Conservation (phyloP, 2,113 vertebrate genomes). For the Otus sunia region DNA sequence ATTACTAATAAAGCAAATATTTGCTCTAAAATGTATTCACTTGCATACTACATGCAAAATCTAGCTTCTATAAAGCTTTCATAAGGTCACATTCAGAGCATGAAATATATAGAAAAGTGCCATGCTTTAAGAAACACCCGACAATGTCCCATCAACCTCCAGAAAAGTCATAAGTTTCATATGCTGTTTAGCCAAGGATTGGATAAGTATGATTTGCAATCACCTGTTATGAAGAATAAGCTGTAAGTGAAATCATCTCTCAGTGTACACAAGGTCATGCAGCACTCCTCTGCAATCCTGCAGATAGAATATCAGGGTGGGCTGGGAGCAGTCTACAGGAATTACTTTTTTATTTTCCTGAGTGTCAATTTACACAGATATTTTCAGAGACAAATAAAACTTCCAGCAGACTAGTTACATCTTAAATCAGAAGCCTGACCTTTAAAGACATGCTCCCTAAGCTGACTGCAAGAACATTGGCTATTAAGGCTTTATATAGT, state of each 20-base stretch:
- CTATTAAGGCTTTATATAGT: neutral
- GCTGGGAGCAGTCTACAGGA: neutral
- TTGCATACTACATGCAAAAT: neutral
- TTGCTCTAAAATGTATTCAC: neutral
- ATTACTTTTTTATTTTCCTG: neutral
- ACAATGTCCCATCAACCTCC: neutral
- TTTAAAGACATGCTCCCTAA: neutral
- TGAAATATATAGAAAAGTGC: neutral
- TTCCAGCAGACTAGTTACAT: neutral
- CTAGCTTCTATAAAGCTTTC: neutral
- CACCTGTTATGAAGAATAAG: conserved; percentile 22
- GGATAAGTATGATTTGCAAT: neutral
- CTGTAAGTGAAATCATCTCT: conserved; percentile 33
- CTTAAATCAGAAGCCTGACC: conserved; percentile 16
- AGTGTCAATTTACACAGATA: conserved; percentile 24
- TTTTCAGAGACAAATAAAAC: conserved; percentile 26
- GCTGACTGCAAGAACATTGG: neutral
- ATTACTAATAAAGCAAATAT: neutral
- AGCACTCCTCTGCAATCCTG: neutral
- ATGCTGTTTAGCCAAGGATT: neutral
- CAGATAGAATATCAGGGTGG: neutral
- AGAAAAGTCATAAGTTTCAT: neutral
- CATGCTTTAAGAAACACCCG: neutral
- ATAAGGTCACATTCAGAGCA: neutral
- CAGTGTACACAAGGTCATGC: neutral